Conservation (phyloP, 2,888 invertebrate species). For the Vesta saturnalis region DNA sequence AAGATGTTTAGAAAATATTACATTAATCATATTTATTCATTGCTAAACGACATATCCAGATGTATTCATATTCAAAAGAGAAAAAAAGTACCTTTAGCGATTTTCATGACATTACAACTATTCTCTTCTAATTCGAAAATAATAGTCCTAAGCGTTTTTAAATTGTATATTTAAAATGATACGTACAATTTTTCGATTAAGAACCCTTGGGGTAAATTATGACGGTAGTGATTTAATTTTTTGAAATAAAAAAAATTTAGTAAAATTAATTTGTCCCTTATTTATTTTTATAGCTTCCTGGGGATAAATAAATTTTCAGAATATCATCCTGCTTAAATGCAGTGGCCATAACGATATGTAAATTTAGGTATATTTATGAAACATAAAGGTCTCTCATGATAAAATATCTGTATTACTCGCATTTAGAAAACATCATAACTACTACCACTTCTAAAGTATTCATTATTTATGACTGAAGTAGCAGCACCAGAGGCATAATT, state of each 20-base stretch:
- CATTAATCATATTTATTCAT: not conserved
- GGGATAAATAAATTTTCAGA: not conserved
- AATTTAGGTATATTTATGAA: constrained; percentile 30
- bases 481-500: constrained; percentile 28
- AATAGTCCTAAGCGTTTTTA: constrained; percentile 35
- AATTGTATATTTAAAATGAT: constrained; percentile 22
- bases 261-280: constrained; percentile 7
- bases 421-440: constrained; percentile 22
- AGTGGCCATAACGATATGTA: constrained; percentile 30
- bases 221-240: constrained; percentile 25
- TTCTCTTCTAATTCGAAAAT: constrained; percentile 30
- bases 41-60: constrained; percentile 1
- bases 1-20: not conserved
- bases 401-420: constrained; percentile 35
- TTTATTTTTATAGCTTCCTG: constrained; percentile 6
- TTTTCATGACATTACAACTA: constrained; percentile 24
- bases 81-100: not conserved
- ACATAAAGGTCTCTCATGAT: constrained; percentile 27
- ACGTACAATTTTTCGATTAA: constrained; percentile 31
- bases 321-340: too few species aligned
- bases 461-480: constrained; percentile 28
- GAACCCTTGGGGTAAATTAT: constrained; percentile 26
- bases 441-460: constrained; percentile 21
- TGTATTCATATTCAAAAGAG: too few species aligned
- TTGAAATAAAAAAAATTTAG: constrained; percentile 12